phyloP scores from a whole-genome alignment of 2,888 invertebrate genomes.

The Isoperla grammatica region DNA sequence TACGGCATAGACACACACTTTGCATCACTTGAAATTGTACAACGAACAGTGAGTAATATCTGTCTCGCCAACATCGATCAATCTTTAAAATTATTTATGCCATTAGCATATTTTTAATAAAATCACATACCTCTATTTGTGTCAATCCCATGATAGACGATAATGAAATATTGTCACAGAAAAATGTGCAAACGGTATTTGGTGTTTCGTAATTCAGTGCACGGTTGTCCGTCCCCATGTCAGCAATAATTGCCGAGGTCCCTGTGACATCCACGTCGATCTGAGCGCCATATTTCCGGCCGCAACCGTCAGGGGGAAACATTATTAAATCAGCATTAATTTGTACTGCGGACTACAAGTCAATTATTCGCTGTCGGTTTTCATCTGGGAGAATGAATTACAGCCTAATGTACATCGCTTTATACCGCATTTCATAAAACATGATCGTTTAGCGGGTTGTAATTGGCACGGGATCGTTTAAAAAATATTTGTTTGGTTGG shows the following conservation, averaged over 20 bases:
- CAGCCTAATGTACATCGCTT: background rate
- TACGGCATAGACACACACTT: no score
- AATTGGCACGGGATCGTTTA: background rate
- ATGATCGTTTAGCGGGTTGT: background rate
- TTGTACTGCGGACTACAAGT: slow-evolving; percentile 9
- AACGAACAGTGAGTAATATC: no score
- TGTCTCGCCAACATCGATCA: no score
- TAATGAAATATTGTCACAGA: background rate
- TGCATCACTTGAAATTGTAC: no score
- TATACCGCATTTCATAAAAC: background rate
- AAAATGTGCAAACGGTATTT: background rate
- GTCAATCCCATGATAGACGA: no score
- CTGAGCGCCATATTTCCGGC: slow-evolving; percentile 10
- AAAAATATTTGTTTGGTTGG: background rate
- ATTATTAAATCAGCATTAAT: slow-evolving; percentile 27
- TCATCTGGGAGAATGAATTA: background rate
- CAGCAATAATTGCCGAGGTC: slow-evolving; percentile 5
- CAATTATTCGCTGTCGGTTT: slow-evolving; percentile 9
- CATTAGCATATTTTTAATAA: no score
- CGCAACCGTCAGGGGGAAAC: slow-evolving; percentile 14
- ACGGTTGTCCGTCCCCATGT: background rate
- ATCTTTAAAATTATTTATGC: no score
- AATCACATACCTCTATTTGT: no score
- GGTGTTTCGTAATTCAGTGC: background rate
- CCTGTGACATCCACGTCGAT: background rate